Conservation (phyloP, 1,140 invertebrate genomes). For the Bicyclus anynana region DNA sequence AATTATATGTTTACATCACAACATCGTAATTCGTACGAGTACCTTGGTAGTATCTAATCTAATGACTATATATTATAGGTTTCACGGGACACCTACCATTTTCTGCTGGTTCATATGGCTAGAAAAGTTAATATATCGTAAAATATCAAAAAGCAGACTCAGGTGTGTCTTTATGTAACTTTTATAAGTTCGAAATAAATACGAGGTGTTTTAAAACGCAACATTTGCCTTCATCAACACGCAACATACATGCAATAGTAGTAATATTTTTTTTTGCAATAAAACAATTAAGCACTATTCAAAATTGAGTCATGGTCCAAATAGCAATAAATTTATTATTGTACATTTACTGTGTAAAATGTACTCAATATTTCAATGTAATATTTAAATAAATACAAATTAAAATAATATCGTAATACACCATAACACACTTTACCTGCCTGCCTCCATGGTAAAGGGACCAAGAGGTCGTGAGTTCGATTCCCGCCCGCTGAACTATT, state of each 20-base stretch:
- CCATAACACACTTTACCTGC: no score
- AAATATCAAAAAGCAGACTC: no score
- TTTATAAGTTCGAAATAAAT: no score
- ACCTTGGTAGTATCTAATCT: neutral
- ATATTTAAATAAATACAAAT: no score
- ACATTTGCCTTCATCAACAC: neutral
- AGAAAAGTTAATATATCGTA: no score
- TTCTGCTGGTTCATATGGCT: neutral
- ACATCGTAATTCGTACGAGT: neutral
- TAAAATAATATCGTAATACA: no score
- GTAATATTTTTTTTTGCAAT: neutral
- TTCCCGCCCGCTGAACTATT: no score
- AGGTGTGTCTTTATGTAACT: no score
- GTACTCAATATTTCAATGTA: no score
- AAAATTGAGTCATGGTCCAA: neutral
- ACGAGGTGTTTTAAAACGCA: neutral
- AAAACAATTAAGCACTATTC: neutral
- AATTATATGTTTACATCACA: conserved; percentile 2
- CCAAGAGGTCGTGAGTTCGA: no score
- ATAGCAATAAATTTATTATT: neutral
- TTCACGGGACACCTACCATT: neutral
- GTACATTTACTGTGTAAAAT: no score
- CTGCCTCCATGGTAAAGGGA: no score
- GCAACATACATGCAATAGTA: neutral
- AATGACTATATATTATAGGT: neutral